Base-by-base conservation (phyloP, 1,140 invertebrate genomes). In the Ceratina calcarata region DNA sequence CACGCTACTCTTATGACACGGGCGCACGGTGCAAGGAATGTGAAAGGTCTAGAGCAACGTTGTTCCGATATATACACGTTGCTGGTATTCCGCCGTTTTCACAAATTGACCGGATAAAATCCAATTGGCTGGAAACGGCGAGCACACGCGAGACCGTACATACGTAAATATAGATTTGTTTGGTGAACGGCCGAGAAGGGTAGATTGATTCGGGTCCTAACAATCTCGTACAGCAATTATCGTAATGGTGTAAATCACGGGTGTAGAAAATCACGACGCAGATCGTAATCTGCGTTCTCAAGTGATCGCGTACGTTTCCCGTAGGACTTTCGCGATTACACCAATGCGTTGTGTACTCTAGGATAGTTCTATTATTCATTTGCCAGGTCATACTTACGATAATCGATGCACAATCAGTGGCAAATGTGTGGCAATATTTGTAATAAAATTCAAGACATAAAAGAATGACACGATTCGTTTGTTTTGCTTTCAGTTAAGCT, bases 401-500 rank as follows among this genome's bases (percentile, higher is more conserved):
- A 6, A 37, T 37, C 32, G 32, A 37, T n/a, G n/a, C n/a, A 32
- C 4, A 32, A 32, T 32, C 27, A 32, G 2, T 32, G 27, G 37
- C 37, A 45, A n/a, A n/a, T n/a, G 32, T 6, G 2, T 37, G 32
- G 37, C 37, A 45, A 45, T 45, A 0, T 45, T 45, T 10, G 27
- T 32, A 32, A 4, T 4, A 32, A 32, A 32, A 32, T 2, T 32
- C 4, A 32, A 32, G 27, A 32, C n/a, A n/a, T n/a, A n/a, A n/a
- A n/a, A n/a, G n/a, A n/a, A n/a, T n/a, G n/a, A n/a, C 27, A 32
- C 27, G 27, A 32, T 7, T 45, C 7, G 6, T n/a, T 24, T 1
- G 3, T 66, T 55, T 24, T 1, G 3, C 61, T 55, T 94, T 61
- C 93, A 97, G 96, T 91, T 97, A 82, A 95, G 95, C 61, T 97